Percentiles rank a stretch among this genome's conserved stretches.
These are phyloP conservation scores for Lomographa bimaculata DNA, from an alignment of 2,888 invertebrate genomes.

Conservation along the genomic window DNA sequence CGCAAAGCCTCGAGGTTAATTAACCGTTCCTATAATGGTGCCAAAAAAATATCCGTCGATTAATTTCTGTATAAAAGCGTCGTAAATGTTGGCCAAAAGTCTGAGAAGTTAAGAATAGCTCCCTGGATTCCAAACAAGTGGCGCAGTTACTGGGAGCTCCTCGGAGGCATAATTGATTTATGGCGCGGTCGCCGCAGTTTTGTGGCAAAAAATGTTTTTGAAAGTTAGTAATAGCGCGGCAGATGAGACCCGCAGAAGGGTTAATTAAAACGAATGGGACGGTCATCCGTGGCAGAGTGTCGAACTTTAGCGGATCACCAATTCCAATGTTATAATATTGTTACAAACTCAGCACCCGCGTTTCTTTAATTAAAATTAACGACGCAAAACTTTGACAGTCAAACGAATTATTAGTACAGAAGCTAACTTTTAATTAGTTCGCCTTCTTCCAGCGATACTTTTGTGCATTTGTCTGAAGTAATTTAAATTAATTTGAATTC, in stretches of 20 bases:
- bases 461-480: slow-evolving; percentile 74
- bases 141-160: slow-evolving; percentile 20
- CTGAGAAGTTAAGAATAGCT: slow-evolving; percentile 16
- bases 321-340: slow-evolving; percentile 82
- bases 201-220: slow-evolving; percentile 46
- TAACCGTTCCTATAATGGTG: slow-evolving; percentile 23
- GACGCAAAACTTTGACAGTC: slow-evolving; percentile 82
- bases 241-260: slow-evolving; percentile 69
- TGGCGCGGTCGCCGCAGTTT: slow-evolving; percentile 50
- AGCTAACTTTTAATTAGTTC: slow-evolving; percentile 82
- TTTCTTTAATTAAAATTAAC: slow-evolving; percentile 84
- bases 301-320: slow-evolving; percentile 82
- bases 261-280: slow-evolving; percentile 80
- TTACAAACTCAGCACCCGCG: slow-evolving; percentile 75
- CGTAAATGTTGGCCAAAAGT: slow-evolving; percentile 20
- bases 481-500: slow-evolving; percentile 76
- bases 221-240: slow-evolving; percentile 64
- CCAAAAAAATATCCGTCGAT: slow-evolving; percentile 22
- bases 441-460: slow-evolving; percentile 75
- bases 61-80: slow-evolving; percentile 17
- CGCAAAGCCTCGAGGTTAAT: slow-evolving; percentile 23
- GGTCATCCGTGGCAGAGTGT: slow-evolving; percentile 74
- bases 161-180: slow-evolving; percentile 64
- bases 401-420: slow-evolving; percentile 83
- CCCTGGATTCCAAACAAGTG: slow-evolving; percentile 37